Evolutionary conservation across 2,113 vertebrate species (phyloP), one percentile per base, ranked within the genome.

Genomic region (Prunella himalayana): DNA sequence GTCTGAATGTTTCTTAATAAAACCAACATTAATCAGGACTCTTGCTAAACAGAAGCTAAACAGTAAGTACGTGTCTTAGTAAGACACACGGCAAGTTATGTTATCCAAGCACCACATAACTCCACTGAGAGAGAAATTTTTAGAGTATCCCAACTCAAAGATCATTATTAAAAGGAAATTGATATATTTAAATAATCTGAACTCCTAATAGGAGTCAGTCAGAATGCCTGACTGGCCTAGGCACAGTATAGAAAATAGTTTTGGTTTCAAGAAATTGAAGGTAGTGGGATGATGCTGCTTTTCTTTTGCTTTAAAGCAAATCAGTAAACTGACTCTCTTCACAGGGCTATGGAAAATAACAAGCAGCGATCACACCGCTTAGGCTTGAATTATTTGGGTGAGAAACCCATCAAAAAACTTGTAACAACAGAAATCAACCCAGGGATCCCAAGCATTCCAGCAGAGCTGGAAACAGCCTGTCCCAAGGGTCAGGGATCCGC

Each of bases 191-290:
- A 66, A 37, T n/a, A 44, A 69, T 11, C 3, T 14, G 12, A 77
- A 41, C 28, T 30, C 33, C 15, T 45, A 59, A 35, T 0, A 28
- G 56, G 15, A 61, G 33, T 14, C 15, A 37, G 25, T 71, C 28
- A 7, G 54, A 88, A 73, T 42, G 75, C 49, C 75, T 50, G 28
- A 22, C 20, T 16, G 82, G 82, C 54, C 71, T 15, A 33, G 27
- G 9, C n/a, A 45, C n/a, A 37, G 47, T 0, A 6, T 3, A 64
- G 53, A 49, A 56, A 60, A 42, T 0, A 56, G 37, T 8, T 72
- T 64, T 53, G 19, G 59, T 49, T 68, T 37, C 59, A 37, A 60
- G 69, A 68, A 19, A 28, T 2, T 41, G n/a, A 51, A 30, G 19
- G 18, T 2, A 15, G 30, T 0, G 35, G 16, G 44, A 28, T 16